Evolutionary conservation across 2,888 invertebrate genomes (phyloP), one percentile per base, ranked within the genome.

Genomic region (Pollenia angustigena): DNA sequence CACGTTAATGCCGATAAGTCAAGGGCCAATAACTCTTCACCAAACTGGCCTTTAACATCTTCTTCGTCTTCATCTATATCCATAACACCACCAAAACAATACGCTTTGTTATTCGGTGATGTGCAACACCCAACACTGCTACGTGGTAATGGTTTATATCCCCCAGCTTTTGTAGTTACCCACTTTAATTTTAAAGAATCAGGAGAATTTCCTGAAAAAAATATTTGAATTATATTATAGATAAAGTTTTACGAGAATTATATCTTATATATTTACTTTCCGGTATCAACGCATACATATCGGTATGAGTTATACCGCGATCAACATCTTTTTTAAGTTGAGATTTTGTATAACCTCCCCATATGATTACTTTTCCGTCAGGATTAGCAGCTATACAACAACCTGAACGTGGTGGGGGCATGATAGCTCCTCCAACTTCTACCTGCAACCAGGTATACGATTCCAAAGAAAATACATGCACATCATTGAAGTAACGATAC

Each of bases 401-500:
- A 0, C 96, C 98, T 1, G 97, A 97, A 89, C 98, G 94, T 0
- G 98, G 96, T 32, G 95, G 93, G 0, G 98, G 98, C 2, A 95
- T 94, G 9, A 92, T 89, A 8, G 94, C 94, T 1, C 97, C 97
- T 87, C 91, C 92, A 0, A 95, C 94, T 74, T 95, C 95, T 68
- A 98, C 90, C 91, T 96, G 96, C 2, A 93, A 94, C 98, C 98
- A 99, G 0, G 94, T 94, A 90, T 97, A 96, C 0, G 95, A 95
- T 90, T 97, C 97, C 88, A 97, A 93, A 89, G 97, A 96, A 93
- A 99, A 98, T 48, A 95, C 93, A 93, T 97, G 95, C 1, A 98
- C 92, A 92, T 99, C 99, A 92, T 98, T 98, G 92, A 95, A 97
- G 94, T 98, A 99, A 89, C 96, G 96, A 92, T 96, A 98, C 85